Evolutionary conservation across 2,113 vertebrate species (phyloP), one percentile per base, ranked within the genome.

Genomic region (Dendrocopos noguchii): DNA sequence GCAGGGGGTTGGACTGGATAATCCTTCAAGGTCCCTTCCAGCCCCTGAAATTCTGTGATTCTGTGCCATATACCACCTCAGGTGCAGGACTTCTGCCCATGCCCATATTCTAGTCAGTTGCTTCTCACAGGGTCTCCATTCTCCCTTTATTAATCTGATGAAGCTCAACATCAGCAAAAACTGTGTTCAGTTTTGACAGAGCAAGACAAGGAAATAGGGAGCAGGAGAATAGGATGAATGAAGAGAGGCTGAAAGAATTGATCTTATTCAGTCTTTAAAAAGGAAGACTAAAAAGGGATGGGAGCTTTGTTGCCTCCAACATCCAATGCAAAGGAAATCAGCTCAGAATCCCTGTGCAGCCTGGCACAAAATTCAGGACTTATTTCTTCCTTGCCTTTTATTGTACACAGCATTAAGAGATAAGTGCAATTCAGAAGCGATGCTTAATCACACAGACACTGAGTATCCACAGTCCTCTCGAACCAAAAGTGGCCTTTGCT

Each of bases 381-480:
- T 24, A 6, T 11, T 65, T 61, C 15, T 36, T 52, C 39, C 59
- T n/a, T 3, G 8, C n/a, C 3, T 78, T 55, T 31, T 25, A 72
- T 2, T 28, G 10, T 19, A 3, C 17, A 2, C 2, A 9, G 34
- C 19, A 16, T 7, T 16, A 50, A 50, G 21, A 80, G 4, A 46
- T 0, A 6, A 79, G 1, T 0, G 1, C 17, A 8, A 36, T 0
- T 52, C 15, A 20, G 3, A 65, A 66, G 11, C 0, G 52, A 44
- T 4, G 39, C 19, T 25, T 7, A 33, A 44, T 5, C 68, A 12
- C 34, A 21, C 17, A 9, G 0, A 12, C 53, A 19, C 5, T 0
- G 28, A 59, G n/a, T 2, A 4, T 21, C 24, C 34, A 3, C 50
- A 29, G 31, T 0, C 10, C 55, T 12, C 44, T 5, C 12, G 16